These are phyloP conservation scores for Illadopsis cleaveri DNA, from an alignment of 2,113 vertebrate genomes.

Conservation along the genomic window DNA sequence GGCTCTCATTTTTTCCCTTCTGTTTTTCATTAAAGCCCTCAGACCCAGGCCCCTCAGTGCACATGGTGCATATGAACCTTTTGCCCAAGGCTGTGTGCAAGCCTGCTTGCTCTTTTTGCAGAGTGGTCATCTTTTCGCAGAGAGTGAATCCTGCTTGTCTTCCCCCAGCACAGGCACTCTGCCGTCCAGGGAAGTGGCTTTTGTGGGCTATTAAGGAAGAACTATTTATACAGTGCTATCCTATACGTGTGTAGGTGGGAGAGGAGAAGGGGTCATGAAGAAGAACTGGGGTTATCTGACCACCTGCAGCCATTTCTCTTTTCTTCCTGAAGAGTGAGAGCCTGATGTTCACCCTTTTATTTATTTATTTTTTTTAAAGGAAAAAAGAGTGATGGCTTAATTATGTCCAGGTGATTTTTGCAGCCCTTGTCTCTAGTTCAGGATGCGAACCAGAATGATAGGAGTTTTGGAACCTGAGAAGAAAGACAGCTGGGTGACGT, in stretches of 20 bases:
- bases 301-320: neutral
- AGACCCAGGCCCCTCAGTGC: neutral
- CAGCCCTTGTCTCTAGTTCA: neutral
- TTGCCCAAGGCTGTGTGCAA: rapidly evolving
- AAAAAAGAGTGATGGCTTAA: neutral
- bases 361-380: neutral
- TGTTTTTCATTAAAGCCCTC: neutral
- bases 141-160: neutral
- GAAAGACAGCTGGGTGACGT: neutral
- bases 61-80: rapidly evolving
- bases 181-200: neutral
- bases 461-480: constrained; percentile 10
- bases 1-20: rapidly evolving
- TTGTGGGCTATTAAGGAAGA: neutral
- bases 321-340: neutral
- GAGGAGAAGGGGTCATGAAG: neutral
- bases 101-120: rapidly evolving
- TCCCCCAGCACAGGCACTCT: too few species aligned
- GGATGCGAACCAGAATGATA: neutral
- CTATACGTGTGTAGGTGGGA: neutral
- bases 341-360: neutral
- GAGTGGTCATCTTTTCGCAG: neutral
- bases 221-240: neutral
- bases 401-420: neutral
- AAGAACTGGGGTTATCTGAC: neutral